Evolutionary conservation across 2,113 vertebrate species (phyloP), one percentile per base, ranked within the genome.

Genomic region (Syngnathus floridae): DNA sequence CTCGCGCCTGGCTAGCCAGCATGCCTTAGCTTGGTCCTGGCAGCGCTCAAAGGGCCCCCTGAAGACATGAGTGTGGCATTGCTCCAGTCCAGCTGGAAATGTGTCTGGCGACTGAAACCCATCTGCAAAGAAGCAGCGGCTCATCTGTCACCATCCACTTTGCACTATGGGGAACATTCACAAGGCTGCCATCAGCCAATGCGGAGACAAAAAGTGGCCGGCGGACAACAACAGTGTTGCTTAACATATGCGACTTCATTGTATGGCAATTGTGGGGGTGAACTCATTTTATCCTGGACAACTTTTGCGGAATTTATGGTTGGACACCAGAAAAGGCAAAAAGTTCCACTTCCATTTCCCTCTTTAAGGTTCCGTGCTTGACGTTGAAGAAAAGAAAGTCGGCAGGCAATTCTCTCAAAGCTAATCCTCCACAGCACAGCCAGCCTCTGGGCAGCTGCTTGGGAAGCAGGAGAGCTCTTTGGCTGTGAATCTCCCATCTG

Each of bases 401-500:
- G 59, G 59, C 21, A 16, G 40, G 38, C 40, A 43, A 43, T 40
- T 43, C 6, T 43, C 59, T 61, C n/a, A 12, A 4, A 43, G 59
- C 5, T 61, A 61, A 61, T 61, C 59, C 40, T 61, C 38, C 40
- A 7, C 38, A 41, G 6, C 10, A 8, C n/a, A 7, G 37, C 57
- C 35, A 75, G 69, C 69, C 73, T 78, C 60, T 61, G 64, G 73
- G 74, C 62, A 10, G 54, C 54, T 35, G 26, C 26, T 31, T 3
- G 54, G 26, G 54, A 14, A 55, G 22, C 13, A 7, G 14, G 54
- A 35, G 31, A 35, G 54, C 22, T 55, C 26, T 26, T 56, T 35
- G 54, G 54, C 26, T 16, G 54, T 68, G 68, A 66, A 70, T 84
- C 73, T 78, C 61, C 66, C 9, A 36, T 74, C 60, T 72, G 63